Base-by-base conservation (phyloP, 2,797 vertebrate genomes). In the Gila robusta region DNA sequence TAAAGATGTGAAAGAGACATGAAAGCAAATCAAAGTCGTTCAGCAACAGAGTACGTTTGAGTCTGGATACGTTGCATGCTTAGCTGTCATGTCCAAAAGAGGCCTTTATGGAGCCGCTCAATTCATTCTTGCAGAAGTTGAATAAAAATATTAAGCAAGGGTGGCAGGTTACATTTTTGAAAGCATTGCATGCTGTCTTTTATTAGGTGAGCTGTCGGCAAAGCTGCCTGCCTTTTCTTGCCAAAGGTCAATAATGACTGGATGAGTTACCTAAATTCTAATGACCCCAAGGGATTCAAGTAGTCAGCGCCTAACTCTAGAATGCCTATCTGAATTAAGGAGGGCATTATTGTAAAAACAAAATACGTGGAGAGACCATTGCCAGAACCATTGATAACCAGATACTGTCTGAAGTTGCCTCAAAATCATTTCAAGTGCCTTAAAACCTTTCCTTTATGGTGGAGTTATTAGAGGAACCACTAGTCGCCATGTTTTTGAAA, bases 161-260 rank as follows among this genome's bases (percentile, higher is more conserved):
- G 92, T 94, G 91, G 86, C 91, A 91, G 91, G 92, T 93, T 93
- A 92, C 89, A 89, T 93, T 94, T 92, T 93, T 94, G 93, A 95
- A 94, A 94, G 93, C 93, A 91, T 93, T 86, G 90, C 94, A 95
- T 92, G 93, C 94, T 94, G 94, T 93, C 93, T 94, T 95, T 94
- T 94, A 95, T 95, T 94, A 95, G 93, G 90, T 17, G 88, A 93
- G 92, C 91, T 89, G 91, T 89, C 89, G 90, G 92, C 92, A 54
- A 87, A 90, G 49, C 47, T 44, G 71, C 49, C 69, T 90, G 92
- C 91, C 89, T 93, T 79, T 87, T 91, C 92, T 92, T 92, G 91
- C 37, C 37, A 4, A 62, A 64, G 23, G 26, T 64, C n/a, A 79
- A 12, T 28, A 44, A 79, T 21, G n/a, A 80, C 59, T 49, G 26